A percentile compares a stretch with the other conserved stretches of the same genome.
These are phyloP conservation scores for Acridotheres tristis DNA, from an alignment of 2,797 vertebrate species.

Conservation along the genomic window DNA sequence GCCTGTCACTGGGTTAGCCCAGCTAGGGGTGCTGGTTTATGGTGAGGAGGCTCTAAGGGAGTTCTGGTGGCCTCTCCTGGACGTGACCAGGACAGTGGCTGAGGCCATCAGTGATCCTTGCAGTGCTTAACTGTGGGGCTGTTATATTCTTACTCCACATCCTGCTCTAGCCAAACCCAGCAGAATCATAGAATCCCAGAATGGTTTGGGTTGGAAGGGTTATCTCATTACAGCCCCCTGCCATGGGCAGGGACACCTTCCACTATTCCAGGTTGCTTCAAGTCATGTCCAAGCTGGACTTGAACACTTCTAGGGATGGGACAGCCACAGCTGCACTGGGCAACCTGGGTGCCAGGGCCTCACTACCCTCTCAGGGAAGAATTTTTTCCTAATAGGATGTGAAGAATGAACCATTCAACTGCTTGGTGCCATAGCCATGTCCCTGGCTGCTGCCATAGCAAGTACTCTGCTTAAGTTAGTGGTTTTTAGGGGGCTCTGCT, in stretches of 20 bases:
- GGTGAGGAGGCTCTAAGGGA: not conserved
- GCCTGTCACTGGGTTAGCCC: not conserved
- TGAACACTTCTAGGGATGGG: not conserved
- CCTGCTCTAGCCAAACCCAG: fast-evolving
- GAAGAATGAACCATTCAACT: fast-evolving
- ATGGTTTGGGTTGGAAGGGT: not conserved
- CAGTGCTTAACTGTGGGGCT: not conserved
- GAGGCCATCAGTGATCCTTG: not conserved
- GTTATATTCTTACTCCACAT: fast-evolving
- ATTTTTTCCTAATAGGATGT: not conserved
- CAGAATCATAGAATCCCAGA: not conserved
- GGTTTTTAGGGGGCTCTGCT: conserved; percentile 2
- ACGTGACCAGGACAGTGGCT: not conserved
- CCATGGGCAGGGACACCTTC: not conserved
- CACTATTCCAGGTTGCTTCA: not conserved
- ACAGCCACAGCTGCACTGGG: not conserved
- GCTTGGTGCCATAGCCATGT: not conserved
- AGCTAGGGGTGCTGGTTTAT: fast-evolving
- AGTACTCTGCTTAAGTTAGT: not conserved
- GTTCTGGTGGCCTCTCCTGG: not conserved
- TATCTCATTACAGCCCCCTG: not conserved
- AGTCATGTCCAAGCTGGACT: fast-evolving
- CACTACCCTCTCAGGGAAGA: not conserved
- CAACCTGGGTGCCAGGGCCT: not conserved
- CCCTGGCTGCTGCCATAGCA: not conserved